phyloP scores from a whole-genome alignment of 1,140 invertebrate species.

The Achroia grisella region DNA sequence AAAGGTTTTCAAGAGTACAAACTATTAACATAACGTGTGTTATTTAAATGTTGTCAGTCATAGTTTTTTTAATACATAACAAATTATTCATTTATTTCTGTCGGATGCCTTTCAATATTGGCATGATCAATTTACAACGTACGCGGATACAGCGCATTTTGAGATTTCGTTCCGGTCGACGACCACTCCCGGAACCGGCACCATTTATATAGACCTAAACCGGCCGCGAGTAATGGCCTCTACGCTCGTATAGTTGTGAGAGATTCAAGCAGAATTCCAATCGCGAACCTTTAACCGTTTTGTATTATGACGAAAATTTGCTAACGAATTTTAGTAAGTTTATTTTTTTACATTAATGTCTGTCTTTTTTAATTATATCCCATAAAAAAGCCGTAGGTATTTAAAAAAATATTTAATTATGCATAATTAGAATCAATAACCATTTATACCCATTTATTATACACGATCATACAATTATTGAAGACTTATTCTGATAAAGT shows the following conservation, averaged over 20 bases:
- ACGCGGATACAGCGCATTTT: slow-evolving; percentile 9
- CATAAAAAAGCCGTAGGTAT: no score
- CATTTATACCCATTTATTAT: neutral
- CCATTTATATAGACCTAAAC: slow-evolving; percentile 29
- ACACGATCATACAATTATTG: slow-evolving; percentile 13
- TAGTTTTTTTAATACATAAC: no score
- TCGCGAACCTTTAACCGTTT: neutral
- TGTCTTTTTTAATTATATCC: no score
- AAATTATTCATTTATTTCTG: no score
- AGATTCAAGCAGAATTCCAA: slow-evolving; percentile 17
- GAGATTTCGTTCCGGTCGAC: slow-evolving; percentile 24
- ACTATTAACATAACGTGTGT: no score
- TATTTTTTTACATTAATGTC: no score
- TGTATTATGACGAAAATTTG: no score
- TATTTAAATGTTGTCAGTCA: no score
- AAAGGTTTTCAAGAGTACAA: neutral
- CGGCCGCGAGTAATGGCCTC: slow-evolving; percentile 24
- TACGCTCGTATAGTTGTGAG: slow-evolving; percentile 9
- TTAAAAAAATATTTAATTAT: neutral
- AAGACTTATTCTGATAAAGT: slow-evolving; percentile 1
- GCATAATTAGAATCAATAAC: neutral
- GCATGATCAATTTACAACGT: neutral
- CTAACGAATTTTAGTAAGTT: no score
- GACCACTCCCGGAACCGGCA: slow-evolving; percentile 22
- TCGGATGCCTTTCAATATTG: no score